phyloP scores from a whole-genome alignment of 35 echinoderm and acorn worm genomes.

The Lytechinus variegatus region DNA sequence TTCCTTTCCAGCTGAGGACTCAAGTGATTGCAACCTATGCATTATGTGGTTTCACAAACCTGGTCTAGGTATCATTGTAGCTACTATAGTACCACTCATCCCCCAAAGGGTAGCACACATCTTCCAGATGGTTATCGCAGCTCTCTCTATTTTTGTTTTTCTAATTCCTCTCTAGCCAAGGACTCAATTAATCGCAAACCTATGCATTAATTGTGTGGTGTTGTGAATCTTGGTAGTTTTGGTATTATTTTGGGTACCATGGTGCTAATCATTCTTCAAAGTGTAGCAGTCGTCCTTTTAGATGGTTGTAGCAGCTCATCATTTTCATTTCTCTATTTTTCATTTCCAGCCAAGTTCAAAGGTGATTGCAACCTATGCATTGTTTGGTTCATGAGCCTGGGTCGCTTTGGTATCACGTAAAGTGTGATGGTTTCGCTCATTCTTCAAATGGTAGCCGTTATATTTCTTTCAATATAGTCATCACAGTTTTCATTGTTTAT shows the following conservation, averaged over 20 bases:
- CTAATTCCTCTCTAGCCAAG: no score
- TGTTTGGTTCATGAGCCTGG: no score
- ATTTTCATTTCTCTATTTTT: no score
- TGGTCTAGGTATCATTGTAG: conserved; percentile 88
- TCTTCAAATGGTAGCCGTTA: conserved; percentile 68
- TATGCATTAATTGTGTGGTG: conserved; percentile 91
- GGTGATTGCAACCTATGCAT: no score
- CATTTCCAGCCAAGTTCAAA: no score
- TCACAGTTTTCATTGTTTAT: conserved; percentile 20
- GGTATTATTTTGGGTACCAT: conserved; percentile 72
- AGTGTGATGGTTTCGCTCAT: conserved; percentile 72
- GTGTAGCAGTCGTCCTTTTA: no score
- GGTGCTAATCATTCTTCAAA: no score
- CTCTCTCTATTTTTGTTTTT: background rate
- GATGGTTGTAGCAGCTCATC: no score
- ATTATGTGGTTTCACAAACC: conserved; percentile 87
- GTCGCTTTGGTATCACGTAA: no score
- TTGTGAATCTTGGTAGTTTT: conserved; percentile 86
- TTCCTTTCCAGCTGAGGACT: conserved; percentile 54
- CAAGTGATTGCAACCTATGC: conserved; percentile 89
- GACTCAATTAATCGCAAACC: conserved; percentile 44
- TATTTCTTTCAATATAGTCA: conserved; percentile 67
- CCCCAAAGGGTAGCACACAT: conserved; percentile 76
- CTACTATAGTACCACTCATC: conserved; percentile 76
- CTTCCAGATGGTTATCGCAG: conserved; percentile 65